Percentiles rank a stretch among this genome's conserved stretches.
Conservation (phyloP, 1,140 invertebrate species). For the Pollicipes pollicipes region DNA sequence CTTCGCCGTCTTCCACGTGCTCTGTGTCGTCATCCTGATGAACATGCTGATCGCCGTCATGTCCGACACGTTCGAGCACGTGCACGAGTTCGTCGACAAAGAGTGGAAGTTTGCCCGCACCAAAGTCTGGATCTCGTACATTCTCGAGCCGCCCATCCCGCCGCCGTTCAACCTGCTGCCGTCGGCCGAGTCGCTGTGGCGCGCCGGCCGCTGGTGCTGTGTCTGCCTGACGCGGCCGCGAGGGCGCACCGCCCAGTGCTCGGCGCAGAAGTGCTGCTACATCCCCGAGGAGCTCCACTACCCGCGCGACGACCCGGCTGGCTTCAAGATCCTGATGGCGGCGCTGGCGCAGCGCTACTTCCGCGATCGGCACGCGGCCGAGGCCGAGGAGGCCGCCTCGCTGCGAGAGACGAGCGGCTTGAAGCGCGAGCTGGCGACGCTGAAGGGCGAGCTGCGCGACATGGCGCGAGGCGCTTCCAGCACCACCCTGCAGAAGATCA, state of each 20-base stretch:
- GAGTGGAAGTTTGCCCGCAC: slow-evolving; percentile 42
- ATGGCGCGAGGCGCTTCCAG: background rate
- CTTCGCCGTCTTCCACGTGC: slow-evolving; percentile 43
- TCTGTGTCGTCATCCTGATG: slow-evolving; percentile 50
- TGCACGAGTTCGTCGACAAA: slow-evolving; percentile 38
- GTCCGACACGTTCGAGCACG: slow-evolving; percentile 49
- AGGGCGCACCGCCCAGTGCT: background rate
- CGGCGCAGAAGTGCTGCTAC: background rate
- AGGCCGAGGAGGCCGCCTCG: slow-evolving; percentile 13
- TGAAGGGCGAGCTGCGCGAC: background rate
- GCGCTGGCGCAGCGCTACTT: slow-evolving; percentile 36
- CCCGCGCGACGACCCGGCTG: slow-evolving; percentile 18
- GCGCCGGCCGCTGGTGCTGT: slow-evolving; percentile 16
- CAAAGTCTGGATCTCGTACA: slow-evolving; percentile 36
- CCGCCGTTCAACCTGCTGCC: slow-evolving; percentile 38
- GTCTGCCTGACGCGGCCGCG: background rate
- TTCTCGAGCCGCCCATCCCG: slow-evolving; percentile 35
- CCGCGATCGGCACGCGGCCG: slow-evolving; percentile 25
- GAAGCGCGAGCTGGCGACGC: background rate
- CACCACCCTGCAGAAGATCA: background rate
- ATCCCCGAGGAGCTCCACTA: background rate
- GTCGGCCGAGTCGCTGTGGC: slow-evolving; percentile 25
- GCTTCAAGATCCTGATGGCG: slow-evolving; percentile 32
- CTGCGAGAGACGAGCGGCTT: background rate
- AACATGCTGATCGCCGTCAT: slow-evolving; percentile 63